Conservation (phyloP, 2,888 invertebrate species). For the Epistrophe grossulariae region DNA sequence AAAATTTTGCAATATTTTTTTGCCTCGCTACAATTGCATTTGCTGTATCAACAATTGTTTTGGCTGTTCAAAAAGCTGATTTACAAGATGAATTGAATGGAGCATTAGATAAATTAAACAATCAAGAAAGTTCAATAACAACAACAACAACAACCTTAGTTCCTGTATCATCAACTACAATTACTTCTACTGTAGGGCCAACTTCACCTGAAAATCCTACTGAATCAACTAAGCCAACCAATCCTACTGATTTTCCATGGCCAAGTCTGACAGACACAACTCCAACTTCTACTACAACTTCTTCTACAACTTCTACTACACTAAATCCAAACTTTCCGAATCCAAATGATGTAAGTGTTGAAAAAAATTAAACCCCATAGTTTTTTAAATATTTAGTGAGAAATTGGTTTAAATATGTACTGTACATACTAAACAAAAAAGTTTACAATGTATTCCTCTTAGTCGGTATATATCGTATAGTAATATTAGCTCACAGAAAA, state of each 20-base stretch:
- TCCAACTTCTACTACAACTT: constrained; percentile 69
- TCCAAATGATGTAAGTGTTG: constrained; percentile 79
- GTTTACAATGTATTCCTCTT: too few species aligned
- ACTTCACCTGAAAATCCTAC: not conserved
- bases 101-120: constrained; percentile 79
- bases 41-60: constrained; percentile 85
- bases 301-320: constrained; percentile 71
- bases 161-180: constrained; percentile 5
- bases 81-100: constrained; percentile 80
- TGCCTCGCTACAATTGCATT: constrained; percentile 82
- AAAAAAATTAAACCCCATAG: too few species aligned
- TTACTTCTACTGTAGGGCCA: not conserved
- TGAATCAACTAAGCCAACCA: not conserved
- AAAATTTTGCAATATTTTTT: constrained; percentile 80
- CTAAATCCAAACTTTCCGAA: constrained; percentile 79
- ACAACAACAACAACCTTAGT: constrained; percentile 23
- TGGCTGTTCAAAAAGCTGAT: constrained; percentile 84
- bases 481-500: too few species aligned
- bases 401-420: too few species aligned
- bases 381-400: too few species aligned
- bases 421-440: too few species aligned
- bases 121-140: constrained; percentile 48
- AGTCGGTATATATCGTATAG: too few species aligned
- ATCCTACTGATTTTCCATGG: constrained; percentile 35
- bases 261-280: constrained; percentile 60